These are phyloP conservation scores for Imbricaverruca yamaguchii DNA, from an alignment of 2,888 invertebrate genomes.

Conservation along the genomic window DNA sequence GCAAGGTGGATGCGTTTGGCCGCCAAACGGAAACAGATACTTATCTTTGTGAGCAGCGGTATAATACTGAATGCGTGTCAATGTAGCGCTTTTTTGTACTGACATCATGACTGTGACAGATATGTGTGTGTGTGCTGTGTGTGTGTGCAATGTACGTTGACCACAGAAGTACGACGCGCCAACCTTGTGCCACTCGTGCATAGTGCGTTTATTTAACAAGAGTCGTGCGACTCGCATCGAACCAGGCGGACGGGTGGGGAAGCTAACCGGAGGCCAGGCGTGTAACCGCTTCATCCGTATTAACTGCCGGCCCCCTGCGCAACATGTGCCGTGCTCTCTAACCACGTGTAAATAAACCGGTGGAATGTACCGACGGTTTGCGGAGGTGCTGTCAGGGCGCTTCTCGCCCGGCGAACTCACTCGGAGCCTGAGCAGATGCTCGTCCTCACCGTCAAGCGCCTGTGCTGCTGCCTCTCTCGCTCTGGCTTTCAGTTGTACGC, in stretches of 20 bases:
- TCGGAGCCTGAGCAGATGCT: too few species aligned
- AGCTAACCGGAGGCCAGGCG: background rate
- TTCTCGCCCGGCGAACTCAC: too few species aligned
- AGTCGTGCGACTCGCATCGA: too few species aligned
- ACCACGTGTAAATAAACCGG: background rate
- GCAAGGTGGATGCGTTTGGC: too few species aligned
- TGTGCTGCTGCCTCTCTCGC: too few species aligned
- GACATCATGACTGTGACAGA: background rate
- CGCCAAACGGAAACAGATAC: too few species aligned
- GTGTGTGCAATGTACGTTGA: background rate
- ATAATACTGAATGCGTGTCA: background rate
- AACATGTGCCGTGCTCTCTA: background rate
- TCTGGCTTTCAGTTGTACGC: too few species aligned
- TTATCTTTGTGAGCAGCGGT: too few species aligned
- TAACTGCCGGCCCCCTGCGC: background rate
- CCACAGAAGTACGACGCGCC: too few species aligned
- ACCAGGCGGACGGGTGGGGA: background rate
- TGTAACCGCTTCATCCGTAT: background rate
- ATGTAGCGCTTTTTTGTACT: slow-evolving; percentile 11
- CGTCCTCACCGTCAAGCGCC: too few species aligned
- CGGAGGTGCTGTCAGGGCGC: too few species aligned
- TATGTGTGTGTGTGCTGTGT: background rate
- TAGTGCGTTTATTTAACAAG: background rate
- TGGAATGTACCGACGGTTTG: background rate
- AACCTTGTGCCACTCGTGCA: too few species aligned